Base-by-base conservation (phyloP, 2,113 vertebrate genomes). In the Channa maculata region DNA sequence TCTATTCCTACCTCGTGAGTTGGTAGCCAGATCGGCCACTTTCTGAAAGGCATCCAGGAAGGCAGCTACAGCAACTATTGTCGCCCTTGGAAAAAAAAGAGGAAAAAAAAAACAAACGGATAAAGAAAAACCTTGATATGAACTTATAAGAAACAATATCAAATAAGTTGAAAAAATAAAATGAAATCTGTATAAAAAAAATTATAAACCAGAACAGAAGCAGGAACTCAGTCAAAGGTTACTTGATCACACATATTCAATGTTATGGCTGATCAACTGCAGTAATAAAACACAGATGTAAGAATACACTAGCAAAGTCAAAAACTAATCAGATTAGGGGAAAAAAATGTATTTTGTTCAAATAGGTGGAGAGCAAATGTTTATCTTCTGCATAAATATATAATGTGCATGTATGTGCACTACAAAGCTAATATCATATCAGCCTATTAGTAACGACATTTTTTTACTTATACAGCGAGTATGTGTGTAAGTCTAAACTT, bases 11-110 rank as follows among this genome's bases (percentile, higher is more conserved):
- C 95, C 95, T 94, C 93, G 84, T n/a, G 95, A 94, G 89, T 93
- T 95, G 59, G 95, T 96, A 3, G 95, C 95, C 79, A 96, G 84
- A 88, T 96, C 95, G 2, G 95, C 95, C 65, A 96, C 95, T 87
- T 95, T 96, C 90, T 96, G 95, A 86, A 96, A 96, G 66, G 95
- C 94, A 71, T 96, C 95, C 71, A 96, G 86, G 90, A 96, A 95
- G 36, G 94, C 85, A 5, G 93, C 93, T 2, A 94, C 91, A 2
- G 94, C 93, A 57, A 93, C 87, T 51, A 92, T 92, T 0, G 94
- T 96, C 4, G 94, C 93, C 88, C 95, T 96, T 66, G 37, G 83
- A 91, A 57, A 86, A 55, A 8, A 13, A n/a, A 45, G 57, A 53
- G 57, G 55, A 59, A 67, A 9, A 79, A 63, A 69, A 51, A 70